These are phyloP conservation scores for Neodiprion lecontei DNA, from an alignment of 1,140 invertebrate species.

Conservation along the genomic window DNA sequence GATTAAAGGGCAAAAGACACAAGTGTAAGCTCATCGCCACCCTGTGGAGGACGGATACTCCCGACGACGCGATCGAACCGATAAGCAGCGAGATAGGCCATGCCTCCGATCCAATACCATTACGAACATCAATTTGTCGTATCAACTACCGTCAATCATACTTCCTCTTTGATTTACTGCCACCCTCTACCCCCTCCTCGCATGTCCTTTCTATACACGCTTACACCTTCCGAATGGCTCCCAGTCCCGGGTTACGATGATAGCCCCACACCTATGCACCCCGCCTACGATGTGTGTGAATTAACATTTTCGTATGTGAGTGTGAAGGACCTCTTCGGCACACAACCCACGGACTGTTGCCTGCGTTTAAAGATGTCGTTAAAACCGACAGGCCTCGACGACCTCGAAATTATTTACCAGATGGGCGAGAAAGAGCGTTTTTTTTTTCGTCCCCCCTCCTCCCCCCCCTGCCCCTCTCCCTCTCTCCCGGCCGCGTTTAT, in stretches of 20 bases:
- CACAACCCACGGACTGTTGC: constrained; percentile 1
- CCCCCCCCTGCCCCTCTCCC: no score
- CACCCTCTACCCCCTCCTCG: not conserved
- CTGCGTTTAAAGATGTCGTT: not conserved
- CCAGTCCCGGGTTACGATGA: not conserved
- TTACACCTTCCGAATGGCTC: not conserved
- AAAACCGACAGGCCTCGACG: no score
- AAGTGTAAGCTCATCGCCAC: not conserved
- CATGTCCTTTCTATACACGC: not conserved
- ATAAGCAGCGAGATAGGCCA: not conserved
- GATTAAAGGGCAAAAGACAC: no score
- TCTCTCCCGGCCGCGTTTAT: no score
- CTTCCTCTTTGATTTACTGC: constrained; percentile 2
- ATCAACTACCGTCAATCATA: not conserved
- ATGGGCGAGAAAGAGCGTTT: no score
- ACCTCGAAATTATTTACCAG: no score
- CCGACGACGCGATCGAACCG: constrained; percentile 1
- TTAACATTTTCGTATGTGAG: not conserved
- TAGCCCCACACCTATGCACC: not conserved
- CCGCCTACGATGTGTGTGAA: no score
- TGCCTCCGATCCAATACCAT: not conserved
- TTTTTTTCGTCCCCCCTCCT: no score
- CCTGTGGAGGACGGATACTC: not conserved
- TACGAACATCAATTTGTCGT: constrained; percentile 1
- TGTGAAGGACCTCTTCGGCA: not conserved